phyloP scores from a whole-genome alignment of 2,888 invertebrate species.

The Tillus elongatus region DNA sequence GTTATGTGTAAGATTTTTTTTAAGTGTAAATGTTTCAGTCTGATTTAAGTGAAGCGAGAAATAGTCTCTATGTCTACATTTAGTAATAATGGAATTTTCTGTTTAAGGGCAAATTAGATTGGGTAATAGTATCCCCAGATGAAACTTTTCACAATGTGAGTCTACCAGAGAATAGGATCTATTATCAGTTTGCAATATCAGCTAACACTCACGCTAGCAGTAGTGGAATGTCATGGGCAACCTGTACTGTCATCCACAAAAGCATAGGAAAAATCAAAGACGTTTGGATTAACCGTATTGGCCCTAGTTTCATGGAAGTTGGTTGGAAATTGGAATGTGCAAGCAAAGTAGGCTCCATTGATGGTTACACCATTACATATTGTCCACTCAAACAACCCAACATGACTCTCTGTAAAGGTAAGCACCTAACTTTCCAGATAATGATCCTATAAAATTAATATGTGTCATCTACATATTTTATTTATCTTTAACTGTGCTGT shows the following conservation, averaged over 20 bases:
- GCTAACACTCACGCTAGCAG: conserved; percentile 60
- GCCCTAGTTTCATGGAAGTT: conserved; percentile 50
- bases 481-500: too few relatives aligned
- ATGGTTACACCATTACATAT: conserved; percentile 67
- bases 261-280: conserved; percentile 49
- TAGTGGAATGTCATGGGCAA: conserved; percentile 80
- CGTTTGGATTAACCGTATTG: conserved; percentile 45
- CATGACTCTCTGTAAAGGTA: too few relatives aligned
- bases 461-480: too few relatives aligned
- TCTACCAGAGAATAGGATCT: conserved; percentile 48
- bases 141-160: conserved; percentile 49
- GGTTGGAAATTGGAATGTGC: conserved; percentile 72
- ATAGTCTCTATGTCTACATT: too few relatives aligned
- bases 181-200: conserved; percentile 71
- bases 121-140: conserved; percentile 47
- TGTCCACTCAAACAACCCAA: conserved; percentile 49
- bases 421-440: too few relatives aligned
- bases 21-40: too few relatives aligned
- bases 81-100: too few relatives aligned
- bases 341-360: conserved; percentile 59
- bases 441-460: too few relatives aligned
- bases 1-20: too few relatives aligned
- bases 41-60: too few relatives aligned
- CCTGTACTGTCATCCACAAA: conserved; percentile 54
- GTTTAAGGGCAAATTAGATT: conserved; percentile 54